Conservation (phyloP, 1,140 invertebrate species). For the Diuraphis noxia region DNA sequence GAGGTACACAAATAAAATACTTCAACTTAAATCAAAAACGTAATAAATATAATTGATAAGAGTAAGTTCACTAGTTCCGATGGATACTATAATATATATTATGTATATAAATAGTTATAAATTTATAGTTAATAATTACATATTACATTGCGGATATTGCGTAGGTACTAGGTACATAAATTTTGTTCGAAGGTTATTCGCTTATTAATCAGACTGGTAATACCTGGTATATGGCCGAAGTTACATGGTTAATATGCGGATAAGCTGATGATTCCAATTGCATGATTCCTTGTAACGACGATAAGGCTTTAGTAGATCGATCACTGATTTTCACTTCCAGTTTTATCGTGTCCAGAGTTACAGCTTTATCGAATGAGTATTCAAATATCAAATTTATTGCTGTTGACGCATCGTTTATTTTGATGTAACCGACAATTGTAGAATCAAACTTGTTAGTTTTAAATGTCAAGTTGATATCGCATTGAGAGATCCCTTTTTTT, state of each 20-base stretch:
- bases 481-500: slow-evolving; percentile 72
- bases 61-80: neutral
- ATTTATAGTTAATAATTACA: too few species aligned
- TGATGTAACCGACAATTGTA: slow-evolving; percentile 70
- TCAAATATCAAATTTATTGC: slow-evolving; percentile 68
- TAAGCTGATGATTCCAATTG: slow-evolving; percentile 74
- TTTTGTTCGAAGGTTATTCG: neutral
- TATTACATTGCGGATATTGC: too few species aligned
- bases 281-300: slow-evolving; percentile 66
- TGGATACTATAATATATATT: neutral
- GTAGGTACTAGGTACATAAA: too few species aligned
- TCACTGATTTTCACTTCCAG: slow-evolving; percentile 70
- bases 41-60: neutral
- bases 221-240: slow-evolving; percentile 69
- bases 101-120: too few species aligned
- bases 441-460: slow-evolving; percentile 71
- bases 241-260: slow-evolving; percentile 73
- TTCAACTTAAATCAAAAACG: neutral
- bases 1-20: neutral
- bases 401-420: slow-evolving; percentile 63
- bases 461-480: slow-evolving; percentile 70
- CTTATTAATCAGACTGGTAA: neutral
- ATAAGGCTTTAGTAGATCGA: slow-evolving; percentile 66
- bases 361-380: slow-evolving; percentile 68
- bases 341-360: slow-evolving; percentile 70